Base-by-base conservation (phyloP, 2,888 invertebrate species). In the Acanthosepion esculentum region DNA sequence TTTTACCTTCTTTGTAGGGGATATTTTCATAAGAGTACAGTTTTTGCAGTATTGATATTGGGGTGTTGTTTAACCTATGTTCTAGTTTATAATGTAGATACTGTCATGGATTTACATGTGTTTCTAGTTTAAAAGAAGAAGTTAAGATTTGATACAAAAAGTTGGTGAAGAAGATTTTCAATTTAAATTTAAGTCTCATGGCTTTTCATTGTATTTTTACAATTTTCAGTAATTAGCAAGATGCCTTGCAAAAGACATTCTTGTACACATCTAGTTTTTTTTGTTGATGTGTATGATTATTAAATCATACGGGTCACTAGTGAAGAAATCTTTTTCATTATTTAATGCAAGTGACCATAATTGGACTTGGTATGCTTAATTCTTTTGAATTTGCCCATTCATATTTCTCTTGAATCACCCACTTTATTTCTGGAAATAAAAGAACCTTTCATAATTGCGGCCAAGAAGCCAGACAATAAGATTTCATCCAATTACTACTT, bases 381-480 rank as follows among this genome's bases (percentile, higher is more conserved):
- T n/a, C 78, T 78, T 78, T 78, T 78, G n/a, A 78, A 15, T n/a
- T n/a, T 10, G 12, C 33, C n/a, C n/a, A 59, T 23, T 23, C 59
- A 23, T 7, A 23, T 59, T 23, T 78, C 12, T 33, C 15, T n/a
- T 33, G 2, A 33, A n/a, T n/a, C 4, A 15, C n/a, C 18, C 4
- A 5, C 78, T n/a, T 78, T 15, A 78, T 78, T 23, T 15, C 10
- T n/a, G 78, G 78, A 78, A 78, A n/a, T 78, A 78, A 78, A 78
- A 78, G 78, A n/a, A 23, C 33, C 78, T 78, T 78, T 78, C 5
- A 78, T 78, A 33, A 78, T 78, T 78, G 78, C 15, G 33, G 78
- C 78, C n/a, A 78, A 78, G 78, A 78, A 78, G n/a, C 15, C 78
- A 78, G 78, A 78, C n/a, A 78, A 78, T 78, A 78, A 78, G 78